Evolutionary conservation across 2,113 vertebrate genomes (phyloP).

Genomic region (Siphamia tubifer): DNA sequence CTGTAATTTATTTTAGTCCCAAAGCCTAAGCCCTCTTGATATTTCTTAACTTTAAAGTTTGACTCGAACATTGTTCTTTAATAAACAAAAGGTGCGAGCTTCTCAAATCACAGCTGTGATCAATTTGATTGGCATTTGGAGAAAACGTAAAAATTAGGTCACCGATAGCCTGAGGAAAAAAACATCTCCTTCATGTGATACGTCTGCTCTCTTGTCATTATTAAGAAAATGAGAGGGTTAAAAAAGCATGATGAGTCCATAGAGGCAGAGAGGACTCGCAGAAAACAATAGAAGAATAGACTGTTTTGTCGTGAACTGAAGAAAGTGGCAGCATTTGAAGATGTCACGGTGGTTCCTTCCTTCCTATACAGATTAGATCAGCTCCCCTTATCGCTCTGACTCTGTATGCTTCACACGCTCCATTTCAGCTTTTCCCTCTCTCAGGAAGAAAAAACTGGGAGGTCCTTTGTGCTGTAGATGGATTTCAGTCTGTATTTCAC

Average conservation of each 20-base stretch:
- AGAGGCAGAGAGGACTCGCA: slow-evolving; percentile 37
- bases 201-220: slow-evolving; percentile 16
- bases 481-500: slow-evolving; percentile 50
- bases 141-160: background rate
- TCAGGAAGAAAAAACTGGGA: slow-evolving; percentile 21
- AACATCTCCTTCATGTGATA: background rate
- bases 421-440: slow-evolving; percentile 20
- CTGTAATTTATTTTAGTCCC: too few species aligned
- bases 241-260: slow-evolving; percentile 61
- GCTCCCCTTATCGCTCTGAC: slow-evolving; percentile 13
- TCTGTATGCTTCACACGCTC: slow-evolving; percentile 37
- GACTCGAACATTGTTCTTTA: background rate
- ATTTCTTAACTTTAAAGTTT: too few species aligned
- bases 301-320: slow-evolving; percentile 26
- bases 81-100: too few species aligned
- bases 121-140: background rate
- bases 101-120: too few species aligned
- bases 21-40: too few species aligned
- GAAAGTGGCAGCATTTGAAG: slow-evolving; percentile 42
- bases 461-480: slow-evolving; percentile 43
- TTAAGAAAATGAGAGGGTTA: slow-evolving; percentile 31
- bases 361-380: slow-evolving; percentile 41
- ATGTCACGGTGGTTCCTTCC: slow-evolving; percentile 20
- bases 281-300: slow-evolving; percentile 6
- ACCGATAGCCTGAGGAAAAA: background rate